Evolutionary conservation across 2,888 invertebrate genomes (phyloP).

Genomic region (Mechanitis messenoides): DNA sequence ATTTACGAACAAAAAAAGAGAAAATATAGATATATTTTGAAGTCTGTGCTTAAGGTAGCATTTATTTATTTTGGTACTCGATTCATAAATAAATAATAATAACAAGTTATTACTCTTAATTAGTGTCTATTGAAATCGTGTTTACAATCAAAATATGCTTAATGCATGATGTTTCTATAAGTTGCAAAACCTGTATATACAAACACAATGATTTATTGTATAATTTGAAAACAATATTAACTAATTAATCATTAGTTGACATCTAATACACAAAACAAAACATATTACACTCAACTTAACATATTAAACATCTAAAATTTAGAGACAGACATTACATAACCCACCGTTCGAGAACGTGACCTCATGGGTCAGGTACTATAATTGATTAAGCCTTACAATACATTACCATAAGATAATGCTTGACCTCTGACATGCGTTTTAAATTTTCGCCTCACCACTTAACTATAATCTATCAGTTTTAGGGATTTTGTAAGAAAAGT

Average conservation of each 20-base stretch:
- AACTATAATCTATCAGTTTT: conserved; percentile 1
- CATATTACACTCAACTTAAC: conserved; percentile 36
- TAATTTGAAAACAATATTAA: conserved; percentile 2
- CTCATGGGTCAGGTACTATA: conserved; percentile 67
- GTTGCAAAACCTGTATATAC: too few species aligned
- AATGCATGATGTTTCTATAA: too few species aligned
- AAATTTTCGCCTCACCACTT: conserved; percentile 61
- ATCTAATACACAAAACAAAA: conserved; percentile 14
- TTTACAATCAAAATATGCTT: too few species aligned
- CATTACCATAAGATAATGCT: conserved; percentile 76
- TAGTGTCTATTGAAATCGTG: too few species aligned
- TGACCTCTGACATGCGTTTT: conserved; percentile 68
- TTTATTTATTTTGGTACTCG: too few species aligned
- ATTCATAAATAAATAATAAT: too few species aligned
- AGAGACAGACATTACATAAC: conserved; percentile 31
- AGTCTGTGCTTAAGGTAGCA: too few species aligned
- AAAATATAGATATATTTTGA: too few species aligned
- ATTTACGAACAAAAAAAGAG: too few species aligned
- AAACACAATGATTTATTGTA: not conserved
- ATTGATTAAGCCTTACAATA: conserved; percentile 71
- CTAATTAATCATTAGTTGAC: conserved; percentile 10
- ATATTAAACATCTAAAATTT: conserved; percentile 39
- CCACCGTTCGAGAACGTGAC: conserved; percentile 49
- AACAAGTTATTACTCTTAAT: too few species aligned
- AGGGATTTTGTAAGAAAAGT: conserved; percentile 5